Evolutionary conservation across 64 coral and sea anemone species (phyloP), one percentile per base, ranked within the genome.

Genomic region (Hydrozoanthus tunicans): DNA sequence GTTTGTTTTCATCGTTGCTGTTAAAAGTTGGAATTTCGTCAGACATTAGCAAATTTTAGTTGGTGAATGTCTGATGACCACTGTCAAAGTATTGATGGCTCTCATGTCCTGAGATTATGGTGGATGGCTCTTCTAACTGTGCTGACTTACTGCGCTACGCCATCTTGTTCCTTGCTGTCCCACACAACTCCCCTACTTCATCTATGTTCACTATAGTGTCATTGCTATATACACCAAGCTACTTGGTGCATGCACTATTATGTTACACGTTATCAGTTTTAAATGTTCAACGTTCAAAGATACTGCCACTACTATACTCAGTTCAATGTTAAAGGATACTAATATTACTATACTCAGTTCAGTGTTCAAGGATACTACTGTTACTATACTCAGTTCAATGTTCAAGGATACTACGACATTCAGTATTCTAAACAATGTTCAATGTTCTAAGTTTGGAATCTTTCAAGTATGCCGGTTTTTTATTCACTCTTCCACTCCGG

Each of bases 11-110:
- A 80, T 80, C 2, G 51, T 52, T 77, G 68, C 68, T 24, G 5
- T 70, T 23, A 70, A 82, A 65, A 17, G 60, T 82, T 82, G 6
- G 80, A 82, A 82, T 82, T 82, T 82, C 60, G 59, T 82, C 80
- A 62, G 60, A 82, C 78, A 82, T 65, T 64, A 52, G 80, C 80
- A 82, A 82, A 82, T 82, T 82, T 82, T 82, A 26, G 78, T 80
- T 58, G 78, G 78, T 80, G 56, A 80, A 80, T 80, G 56, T 80
- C 78, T 58, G 14, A 80, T 80, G 56, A 80, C 78, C 78, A 56
- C 77, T 56, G 59, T 13, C 68, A 70, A 62, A 62, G 60, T 62
- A 62, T 62, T 62, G 60, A 62, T 62, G 60, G 60, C 60, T 6
- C 60, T 62, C 6, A 62, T 62, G 60, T 5, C 5, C 11, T 20